Conservation (phyloP, 2,888 invertebrate species). For the Drosophila barbarae region DNA sequence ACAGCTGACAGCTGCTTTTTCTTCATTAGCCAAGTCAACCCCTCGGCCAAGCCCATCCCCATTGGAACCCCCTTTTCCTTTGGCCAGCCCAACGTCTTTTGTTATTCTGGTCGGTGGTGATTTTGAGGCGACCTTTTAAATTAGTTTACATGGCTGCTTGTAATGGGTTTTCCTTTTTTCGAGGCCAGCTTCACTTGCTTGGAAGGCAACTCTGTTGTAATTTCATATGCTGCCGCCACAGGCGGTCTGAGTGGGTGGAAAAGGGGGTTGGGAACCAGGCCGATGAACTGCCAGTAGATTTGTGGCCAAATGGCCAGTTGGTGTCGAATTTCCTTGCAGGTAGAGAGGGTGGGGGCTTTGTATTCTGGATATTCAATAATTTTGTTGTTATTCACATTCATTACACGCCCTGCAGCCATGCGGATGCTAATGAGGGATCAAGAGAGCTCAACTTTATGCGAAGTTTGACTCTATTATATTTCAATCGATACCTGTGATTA, state of each 20-base stretch:
- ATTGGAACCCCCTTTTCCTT: slow-evolving; percentile 13
- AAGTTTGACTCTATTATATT: not conserved
- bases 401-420: slow-evolving; percentile 15
- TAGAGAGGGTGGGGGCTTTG: not conserved
- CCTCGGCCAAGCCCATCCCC: slow-evolving; percentile 32
- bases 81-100: slow-evolving; percentile 43
- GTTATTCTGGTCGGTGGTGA: slow-evolving; percentile 64
- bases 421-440: not conserved
- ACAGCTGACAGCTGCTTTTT: slow-evolving; percentile 75
- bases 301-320: slow-evolving; percentile 45
- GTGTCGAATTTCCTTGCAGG: slow-evolving; percentile 9
- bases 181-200: slow-evolving; percentile 3
- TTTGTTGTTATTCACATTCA: slow-evolving; percentile 17
- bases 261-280: slow-evolving; percentile 24
- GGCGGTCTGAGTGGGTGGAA: slow-evolving; percentile 45
- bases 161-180: slow-evolving; percentile 57
- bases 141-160: slow-evolving; percentile 73
- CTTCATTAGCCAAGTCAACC: slow-evolving; percentile 74
- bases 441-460: not conserved
- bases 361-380: slow-evolving; percentile 6
- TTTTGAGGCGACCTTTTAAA: slow-evolving; percentile 72
- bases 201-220: slow-evolving; percentile 37
- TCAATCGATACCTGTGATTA: not conserved
- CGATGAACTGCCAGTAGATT: slow-evolving; percentile 63
- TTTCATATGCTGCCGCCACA: slow-evolving; percentile 66